Percentiles rank a stretch among this genome's conserved stretches.
Conservation (phyloP, 1,140 invertebrate genomes). For the Diprion similis region DNA sequence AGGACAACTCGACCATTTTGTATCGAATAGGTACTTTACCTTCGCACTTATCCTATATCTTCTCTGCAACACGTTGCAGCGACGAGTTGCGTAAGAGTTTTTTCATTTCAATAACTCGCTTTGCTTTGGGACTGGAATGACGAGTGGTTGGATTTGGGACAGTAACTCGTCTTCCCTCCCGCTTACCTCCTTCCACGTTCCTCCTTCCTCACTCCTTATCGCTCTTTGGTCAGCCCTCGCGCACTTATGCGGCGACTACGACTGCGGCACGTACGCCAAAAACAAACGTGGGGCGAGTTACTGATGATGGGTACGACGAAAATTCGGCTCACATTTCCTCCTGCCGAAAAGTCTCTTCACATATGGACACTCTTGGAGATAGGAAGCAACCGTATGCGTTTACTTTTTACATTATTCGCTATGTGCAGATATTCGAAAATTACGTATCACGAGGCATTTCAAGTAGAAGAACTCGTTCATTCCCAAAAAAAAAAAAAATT, state of each 20-base stretch:
- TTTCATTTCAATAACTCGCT: constrained; percentile 7
- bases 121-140: constrained; percentile 1
- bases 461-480: too few species aligned
- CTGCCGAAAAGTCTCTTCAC: too few species aligned
- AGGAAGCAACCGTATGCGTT: too few species aligned
- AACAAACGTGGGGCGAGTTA: neutral
- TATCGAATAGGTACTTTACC: too few species aligned
- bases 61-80: neutral
- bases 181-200: too few species aligned
- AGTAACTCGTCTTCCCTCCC: neutral
- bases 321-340: too few species aligned
- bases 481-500: too few species aligned
- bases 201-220: neutral
- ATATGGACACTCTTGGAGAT: too few species aligned
- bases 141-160: constrained; percentile 4
- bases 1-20: too few species aligned
- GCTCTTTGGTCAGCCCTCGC: neutral
- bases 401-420: too few species aligned
- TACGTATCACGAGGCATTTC: too few species aligned
- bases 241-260: neutral
- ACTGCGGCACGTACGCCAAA: neutral
- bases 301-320: neutral
- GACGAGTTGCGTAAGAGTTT: neutral
- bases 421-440: too few species aligned
- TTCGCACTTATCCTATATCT: neutral